Conservation (phyloP, 2,888 invertebrate genomes). For the Calameuta pallipes region DNA sequence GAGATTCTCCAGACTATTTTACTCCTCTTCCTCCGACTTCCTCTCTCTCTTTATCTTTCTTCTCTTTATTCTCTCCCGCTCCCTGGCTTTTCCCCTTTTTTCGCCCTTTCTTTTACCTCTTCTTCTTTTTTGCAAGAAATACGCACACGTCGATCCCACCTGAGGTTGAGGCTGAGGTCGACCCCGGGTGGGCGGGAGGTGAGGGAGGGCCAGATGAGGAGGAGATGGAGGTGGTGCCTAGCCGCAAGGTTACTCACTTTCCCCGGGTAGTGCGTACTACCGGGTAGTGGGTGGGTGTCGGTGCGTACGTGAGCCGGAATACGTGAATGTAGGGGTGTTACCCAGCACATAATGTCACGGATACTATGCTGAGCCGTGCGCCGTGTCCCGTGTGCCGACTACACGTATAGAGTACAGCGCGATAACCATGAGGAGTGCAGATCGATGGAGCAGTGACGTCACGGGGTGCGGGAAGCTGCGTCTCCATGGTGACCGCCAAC, state of each 20-base stretch:
- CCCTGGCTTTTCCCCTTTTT: background rate
- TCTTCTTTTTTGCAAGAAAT: background rate
- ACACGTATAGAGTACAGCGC: conserved; percentile 27
- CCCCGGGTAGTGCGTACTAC: conserved; percentile 24
- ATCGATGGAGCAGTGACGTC: conserved; percentile 66
- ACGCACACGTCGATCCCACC: background rate
- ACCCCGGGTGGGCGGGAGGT: background rate
- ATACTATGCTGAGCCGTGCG: conserved; percentile 23
- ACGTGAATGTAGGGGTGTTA: conserved; percentile 11
- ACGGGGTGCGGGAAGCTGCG: conserved; percentile 64
- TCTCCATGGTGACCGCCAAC: conserved; percentile 66
- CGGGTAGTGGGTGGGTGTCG: background rate
- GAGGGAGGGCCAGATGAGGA: background rate
- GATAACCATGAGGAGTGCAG: conserved; percentile 51
- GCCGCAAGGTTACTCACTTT: conserved; percentile 49
- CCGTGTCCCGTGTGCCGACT: conserved; percentile 30
- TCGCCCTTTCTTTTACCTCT: background rate
- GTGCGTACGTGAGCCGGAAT: background rate
- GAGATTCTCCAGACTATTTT: background rate
- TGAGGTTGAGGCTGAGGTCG: background rate
- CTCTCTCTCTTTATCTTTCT: background rate
- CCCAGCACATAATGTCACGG: conserved; percentile 29
- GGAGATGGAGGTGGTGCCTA: conserved; percentile 2
- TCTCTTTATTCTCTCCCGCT: background rate
- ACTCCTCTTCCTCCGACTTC: background rate